Base-by-base conservation (phyloP, 2,888 invertebrate genomes). In the Pogonocherus hispidulus region DNA sequence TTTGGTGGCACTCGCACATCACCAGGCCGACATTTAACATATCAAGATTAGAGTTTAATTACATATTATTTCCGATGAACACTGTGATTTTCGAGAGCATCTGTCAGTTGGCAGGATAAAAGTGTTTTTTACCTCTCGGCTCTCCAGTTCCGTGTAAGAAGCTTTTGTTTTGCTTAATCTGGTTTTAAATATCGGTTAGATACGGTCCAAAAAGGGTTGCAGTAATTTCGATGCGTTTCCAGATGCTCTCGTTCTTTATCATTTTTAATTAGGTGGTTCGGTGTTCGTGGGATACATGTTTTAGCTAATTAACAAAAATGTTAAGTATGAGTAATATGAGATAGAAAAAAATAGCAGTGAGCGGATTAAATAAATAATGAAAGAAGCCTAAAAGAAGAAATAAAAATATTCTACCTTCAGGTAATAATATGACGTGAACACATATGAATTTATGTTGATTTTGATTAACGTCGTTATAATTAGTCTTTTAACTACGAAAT, bases 1-100 rank as follows among this genome's bases (percentile, higher is more conserved):
- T 69, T 84, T 84, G 83, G 84, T 84, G 84, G 84, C 84, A 84
- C 81, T 84, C 78, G 81, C 82, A 79, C 81, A 79, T 82, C 81
- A 81, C 75, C 78, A 78, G 79, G 73, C 76, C 78, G 80, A 77
- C 81, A 82, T 80, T 84, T 84, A 85, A 84, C 84, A 81, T 83
- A 81, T 85, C 84, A 84, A 82, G 81, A 80, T 78, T 76, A 72
- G 71, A 72, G 63, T 81, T 82, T 85, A 85, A 85, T 85, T 84
- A 83, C 83, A 84, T 82, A 82, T 79, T 81, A 83, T 83, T 82
- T 80, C 37, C 71, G 78, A 67, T 74, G 80, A 78, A 80, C 78
- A 81, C 82, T 79, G 81, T 83, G 82, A 83, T 83, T 83, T 84
- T 77, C 76, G 67, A 74, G 74, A 72, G 77, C 71, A 74, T 73